Evolutionary conservation across 2,888 invertebrate genomes (phyloP), one percentile per base, ranked within the genome.

Genomic region (Orthosia gracilis): DNA sequence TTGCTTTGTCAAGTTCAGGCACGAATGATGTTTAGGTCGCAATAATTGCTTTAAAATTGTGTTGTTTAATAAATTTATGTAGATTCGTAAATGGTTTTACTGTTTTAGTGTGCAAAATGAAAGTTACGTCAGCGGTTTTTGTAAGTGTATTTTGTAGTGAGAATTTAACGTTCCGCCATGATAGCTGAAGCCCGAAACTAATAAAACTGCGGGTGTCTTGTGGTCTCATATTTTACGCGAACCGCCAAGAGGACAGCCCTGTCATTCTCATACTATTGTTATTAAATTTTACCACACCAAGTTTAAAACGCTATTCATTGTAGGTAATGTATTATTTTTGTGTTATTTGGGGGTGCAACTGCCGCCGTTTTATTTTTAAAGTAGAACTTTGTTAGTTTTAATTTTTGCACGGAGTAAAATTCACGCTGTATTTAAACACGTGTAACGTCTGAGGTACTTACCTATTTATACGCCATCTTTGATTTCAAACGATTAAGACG

Each of bases 231-330:
- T 73, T 84, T 85, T 74, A 78, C 55, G 59, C 59, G 45, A 68
- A 58, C 68, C 69, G 63, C 75, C 64, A 66, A 63, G 67, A 78
- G 40, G 69, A 65, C 78, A 73, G 54, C 26, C 52, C 68, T 82
- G 82, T 74, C 87, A 66, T 69, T 70, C 59, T 67, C 62, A 63
- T 63, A 59, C 70, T 66, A 77, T 79, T 86, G 82, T 84, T 84
- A 86, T 84, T 85, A 87, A 82, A 87, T 84, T 86, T 77, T 76
- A 76, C 78, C 61, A 68, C 62, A 62, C 59, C 73, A 73, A 71
- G 45, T 85, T 80, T 66, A 64, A 61, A 71, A 58, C 59, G 62
- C 54, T 83, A n/a, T 81, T 79, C 73, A 69, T 73, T 66, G 61
- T 76, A 64, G 45, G 18, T 58, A 65, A 66, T 40, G 45, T 57